These are phyloP conservation scores for Conus betulinus DNA, from an alignment of 1,140 invertebrate species.

Conservation along the genomic window DNA sequence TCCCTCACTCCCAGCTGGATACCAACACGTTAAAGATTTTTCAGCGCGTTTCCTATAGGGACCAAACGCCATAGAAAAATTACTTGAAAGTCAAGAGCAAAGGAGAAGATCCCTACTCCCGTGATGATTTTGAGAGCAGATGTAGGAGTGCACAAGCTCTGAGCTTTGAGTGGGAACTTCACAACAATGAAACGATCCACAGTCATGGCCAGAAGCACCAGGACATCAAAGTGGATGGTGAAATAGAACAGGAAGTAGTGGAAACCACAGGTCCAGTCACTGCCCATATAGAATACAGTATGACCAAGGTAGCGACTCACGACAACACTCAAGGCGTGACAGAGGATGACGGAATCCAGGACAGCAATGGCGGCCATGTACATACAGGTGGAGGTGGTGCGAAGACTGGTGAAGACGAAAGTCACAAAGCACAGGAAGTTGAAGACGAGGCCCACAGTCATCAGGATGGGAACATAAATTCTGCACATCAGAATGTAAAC, in stretches of 20 bases:
- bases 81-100: conserved; percentile 22
- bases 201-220: conserved; percentile 64
- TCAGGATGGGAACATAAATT: not conserved
- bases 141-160: conserved; percentile 34
- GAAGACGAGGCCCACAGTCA: not conserved
- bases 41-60: not conserved
- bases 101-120: conserved; percentile 35
- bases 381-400: conserved; percentile 59
- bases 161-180: conserved; percentile 54
- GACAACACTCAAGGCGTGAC: conserved; percentile 27
- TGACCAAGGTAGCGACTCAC: conserved; percentile 6
- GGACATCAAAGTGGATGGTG: conserved; percentile 54
- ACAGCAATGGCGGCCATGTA: conserved; percentile 65
- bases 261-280: conserved; percentile 32
- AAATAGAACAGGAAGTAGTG: conserved; percentile 53
- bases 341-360: conserved; percentile 58
- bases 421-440: conserved; percentile 54
- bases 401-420: conserved; percentile 53
- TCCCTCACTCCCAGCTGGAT: not conserved
- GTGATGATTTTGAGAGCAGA: conserved; percentile 39
- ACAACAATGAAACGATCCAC: conserved; percentile 62
- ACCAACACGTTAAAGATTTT: not conserved
- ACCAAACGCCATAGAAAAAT: conserved; percentile 21
- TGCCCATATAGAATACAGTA: not conserved
- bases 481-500: not conserved